Conservation (phyloP, 2,888 invertebrate species). For the Drosophila acutilabella region DNA sequence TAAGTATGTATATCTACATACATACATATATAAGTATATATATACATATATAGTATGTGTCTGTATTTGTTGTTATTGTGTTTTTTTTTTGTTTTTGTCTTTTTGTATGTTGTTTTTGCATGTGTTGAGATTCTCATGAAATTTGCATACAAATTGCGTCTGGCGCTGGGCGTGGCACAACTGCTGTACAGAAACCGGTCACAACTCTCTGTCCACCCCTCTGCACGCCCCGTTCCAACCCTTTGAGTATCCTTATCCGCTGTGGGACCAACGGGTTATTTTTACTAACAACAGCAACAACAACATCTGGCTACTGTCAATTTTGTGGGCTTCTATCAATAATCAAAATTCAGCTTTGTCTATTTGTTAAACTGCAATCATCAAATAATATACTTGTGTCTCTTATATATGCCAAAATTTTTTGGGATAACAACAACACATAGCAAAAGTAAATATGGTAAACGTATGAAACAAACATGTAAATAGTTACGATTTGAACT, state of each 20-base stretch:
- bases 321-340: conserved; percentile 62
- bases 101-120: conserved; percentile 64
- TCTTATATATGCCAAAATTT: not conserved
- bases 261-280: conserved; percentile 47
- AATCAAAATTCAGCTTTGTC: conserved; percentile 45
- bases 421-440: not conserved
- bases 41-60: not conserved
- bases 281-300: conserved; percentile 40
- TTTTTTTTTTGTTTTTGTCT: conserved; percentile 26
- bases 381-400: conserved; percentile 20
- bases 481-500: too few relatives aligned
- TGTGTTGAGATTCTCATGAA: conserved; percentile 82
- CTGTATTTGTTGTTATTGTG: conserved; percentile 36
- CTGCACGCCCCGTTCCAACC: not conserved
- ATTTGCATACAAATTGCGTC: conserved; percentile 84
- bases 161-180: conserved; percentile 62
- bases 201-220: conserved; percentile 18
- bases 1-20: conserved; percentile 11
- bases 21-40: not conserved
- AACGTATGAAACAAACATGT: too few relatives aligned
- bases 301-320: conserved; percentile 65
- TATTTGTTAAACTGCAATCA: conserved; percentile 31
- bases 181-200: conserved; percentile 36
- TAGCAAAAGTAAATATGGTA: too few relatives aligned
- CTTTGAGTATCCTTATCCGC: conserved; percentile 26